Base-by-base conservation (phyloP, 2,888 invertebrate species). In the Eupeodes luniger region DNA sequence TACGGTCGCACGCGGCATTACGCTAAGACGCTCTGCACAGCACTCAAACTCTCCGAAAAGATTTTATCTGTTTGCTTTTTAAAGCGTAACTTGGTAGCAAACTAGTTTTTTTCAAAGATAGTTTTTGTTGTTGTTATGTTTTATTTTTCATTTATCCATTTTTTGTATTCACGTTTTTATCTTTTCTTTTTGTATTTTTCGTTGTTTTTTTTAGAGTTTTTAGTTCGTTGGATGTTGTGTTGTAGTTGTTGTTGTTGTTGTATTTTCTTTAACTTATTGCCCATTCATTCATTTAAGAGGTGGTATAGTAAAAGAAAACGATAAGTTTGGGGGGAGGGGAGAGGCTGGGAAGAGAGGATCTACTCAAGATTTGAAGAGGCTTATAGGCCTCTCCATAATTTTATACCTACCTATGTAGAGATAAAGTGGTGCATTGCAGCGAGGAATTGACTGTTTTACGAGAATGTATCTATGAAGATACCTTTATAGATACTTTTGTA, bases 11-110 rank as follows among this genome's bases (percentile, higher is more conserved):
- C 79, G 87, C 83, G 76, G 59, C 87, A 80, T 72, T 79, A 61
- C 70, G 61, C 83, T 86, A 61, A 76, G 82, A 61, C 70, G 61
- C 83, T 86, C 67, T 79, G 82, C 80, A 83, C 83, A 84, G 66
- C 74, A 67, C 70, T 80, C 67, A 84, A 67, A 36, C 80, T 70
- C 82, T 87, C 77, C 76, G 83, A 87, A 87, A 83, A 83, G 87
- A 87, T 87, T 87, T 83, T 81, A 87, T 87, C 87, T 87, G 80
- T 77, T 87, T 83, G 83, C 83, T 87, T 87, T 87, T 87, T 81
- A 87, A 87, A 83, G 87, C 87, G 87, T 87, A 87, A 87, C 87
- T 87, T 80, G 80, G 87, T 87, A 87, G 87, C 87, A 87, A 87
- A 87, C 87, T 87, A 87, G 87, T 87, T 87, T 87, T 27, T 78